Evolutionary conservation across 1,140 invertebrate species (phyloP).

Genomic region (Sweltsa coloradensis): DNA sequence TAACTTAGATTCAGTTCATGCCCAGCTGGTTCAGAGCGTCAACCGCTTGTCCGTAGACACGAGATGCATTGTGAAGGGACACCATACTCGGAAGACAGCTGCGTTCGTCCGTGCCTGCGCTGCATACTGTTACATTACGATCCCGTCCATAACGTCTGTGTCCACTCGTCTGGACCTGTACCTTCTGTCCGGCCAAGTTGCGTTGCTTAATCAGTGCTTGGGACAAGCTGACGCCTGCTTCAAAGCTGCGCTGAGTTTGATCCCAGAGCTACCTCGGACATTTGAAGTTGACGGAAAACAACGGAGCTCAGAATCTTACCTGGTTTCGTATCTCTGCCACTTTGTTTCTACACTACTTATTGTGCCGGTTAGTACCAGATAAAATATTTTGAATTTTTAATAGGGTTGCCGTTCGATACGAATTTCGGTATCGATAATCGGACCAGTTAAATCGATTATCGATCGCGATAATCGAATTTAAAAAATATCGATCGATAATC

Average conservation of each 20-base stretch:
- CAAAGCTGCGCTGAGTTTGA: conserved; percentile 68
- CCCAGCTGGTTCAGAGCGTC: conserved; percentile 74
- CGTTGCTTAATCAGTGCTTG: conserved; percentile 78
- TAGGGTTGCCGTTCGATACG: too few species aligned
- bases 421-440: too few species aligned
- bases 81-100: conserved; percentile 66
- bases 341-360: conserved; percentile 76
- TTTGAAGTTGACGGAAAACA: conserved; percentile 63
- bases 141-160: conserved; percentile 76
- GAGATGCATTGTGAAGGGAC: conserved; percentile 54
- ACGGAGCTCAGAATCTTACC: conserved; percentile 54
- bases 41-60: conserved; percentile 67
- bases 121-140: conserved; percentile 90
- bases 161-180: conserved; percentile 71
- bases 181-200: conserved; percentile 76
- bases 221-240: conserved; percentile 92
- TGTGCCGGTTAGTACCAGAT: conserved; percentile 73
- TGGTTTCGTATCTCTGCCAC: conserved; percentile 58
- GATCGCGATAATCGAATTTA: too few species aligned
- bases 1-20: conserved; percentile 77
- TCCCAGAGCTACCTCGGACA: conserved; percentile 64
- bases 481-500: too few species aligned
- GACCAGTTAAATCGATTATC: too few species aligned
- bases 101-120: conserved; percentile 87
- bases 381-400: too few species aligned